Base-by-base conservation (phyloP, 2,888 invertebrate genomes). In the Enchytraeus crypticus region DNA sequence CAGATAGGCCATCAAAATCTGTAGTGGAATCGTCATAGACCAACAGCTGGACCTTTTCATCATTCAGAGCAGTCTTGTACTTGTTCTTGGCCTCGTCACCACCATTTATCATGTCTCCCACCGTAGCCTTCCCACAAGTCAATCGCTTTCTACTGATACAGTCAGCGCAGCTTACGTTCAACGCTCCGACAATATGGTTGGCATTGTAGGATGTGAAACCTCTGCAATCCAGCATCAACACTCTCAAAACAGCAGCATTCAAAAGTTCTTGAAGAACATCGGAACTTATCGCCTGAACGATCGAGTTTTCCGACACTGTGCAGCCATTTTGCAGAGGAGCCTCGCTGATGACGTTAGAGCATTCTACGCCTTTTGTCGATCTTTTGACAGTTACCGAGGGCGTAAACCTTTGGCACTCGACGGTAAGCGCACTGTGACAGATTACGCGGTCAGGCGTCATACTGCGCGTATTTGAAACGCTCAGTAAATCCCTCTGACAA, bases 101-200 rank as follows among this genome's bases (percentile, higher is more conserved):
- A 5, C 84, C 83, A 27, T 84, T 83, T 38, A 86, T 85, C 66
- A 87, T 78, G 75, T 87, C 87, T 55, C 85, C 84, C 23, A 87
- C 76, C 3, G 83, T 82, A 11, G 85, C 85, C 71, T 85, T 85
- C 11, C 87, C 86, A 72, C 84, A 83, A 72, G 85, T 85, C 65
- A 87, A 78, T 32, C 87, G 79, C 66, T 85, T 81, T 61, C 86
- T 81, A 74, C 85, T 86, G 76, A 87, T 85, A 53, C 87, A 81
- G 74, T 87, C 87, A 38, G 85, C 83, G 73, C 87, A 87, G 76
- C 86, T 86, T 64, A 87, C 83, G 77, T 87, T 87, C 32, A 77
- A 63, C 29, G 77, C 85, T 47, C 85, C 86, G 61, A 82, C 51
- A 66, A 87, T 84, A 77, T 87, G 87, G 73, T 84, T 84, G 66